Evolutionary conservation across 2,888 invertebrate species (phyloP).

Genomic region (Stomorhina lunata): DNA sequence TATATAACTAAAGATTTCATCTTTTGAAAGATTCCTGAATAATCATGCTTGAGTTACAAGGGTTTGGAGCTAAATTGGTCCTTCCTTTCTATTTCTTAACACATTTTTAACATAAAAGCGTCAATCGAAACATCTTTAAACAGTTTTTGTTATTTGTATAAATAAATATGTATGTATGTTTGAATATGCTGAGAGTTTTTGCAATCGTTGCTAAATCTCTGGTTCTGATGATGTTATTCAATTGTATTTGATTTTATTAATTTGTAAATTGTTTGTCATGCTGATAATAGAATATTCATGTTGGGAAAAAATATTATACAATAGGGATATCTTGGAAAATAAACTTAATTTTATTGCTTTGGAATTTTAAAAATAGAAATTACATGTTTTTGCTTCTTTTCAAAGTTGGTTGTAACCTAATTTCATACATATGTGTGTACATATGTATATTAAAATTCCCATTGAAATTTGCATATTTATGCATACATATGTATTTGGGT

Average conservation of each 20-base stretch:
- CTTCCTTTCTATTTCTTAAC: background rate
- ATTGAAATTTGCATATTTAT: too few species aligned
- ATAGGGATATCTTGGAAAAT: too few species aligned
- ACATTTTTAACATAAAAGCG: background rate
- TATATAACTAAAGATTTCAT: too few species aligned
- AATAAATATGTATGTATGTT: background rate
- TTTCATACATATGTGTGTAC: too few species aligned
- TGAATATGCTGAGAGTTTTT: background rate
- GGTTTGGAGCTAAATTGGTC: background rate
- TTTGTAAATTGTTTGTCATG: slow-evolving; percentile 17
- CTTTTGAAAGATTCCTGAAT: background rate
- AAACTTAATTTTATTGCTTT: too few species aligned
- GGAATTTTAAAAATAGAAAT: too few species aligned
- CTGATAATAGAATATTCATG: slow-evolving; percentile 1
- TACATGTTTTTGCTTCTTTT: too few species aligned
- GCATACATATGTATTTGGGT: too few species aligned
- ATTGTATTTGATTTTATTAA: slow-evolving; percentile 18
- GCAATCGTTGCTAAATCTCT: background rate
- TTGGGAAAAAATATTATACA: too few species aligned
- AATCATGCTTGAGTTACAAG: slow-evolving; percentile 11
- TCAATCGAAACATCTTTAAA: background rate
- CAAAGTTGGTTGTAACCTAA: too few species aligned
- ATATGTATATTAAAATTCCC: too few species aligned
- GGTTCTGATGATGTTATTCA: background rate
- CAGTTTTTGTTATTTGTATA: background rate